Base-by-base conservation (phyloP, 2,113 vertebrate species). In the Lepus americanus region DNA sequence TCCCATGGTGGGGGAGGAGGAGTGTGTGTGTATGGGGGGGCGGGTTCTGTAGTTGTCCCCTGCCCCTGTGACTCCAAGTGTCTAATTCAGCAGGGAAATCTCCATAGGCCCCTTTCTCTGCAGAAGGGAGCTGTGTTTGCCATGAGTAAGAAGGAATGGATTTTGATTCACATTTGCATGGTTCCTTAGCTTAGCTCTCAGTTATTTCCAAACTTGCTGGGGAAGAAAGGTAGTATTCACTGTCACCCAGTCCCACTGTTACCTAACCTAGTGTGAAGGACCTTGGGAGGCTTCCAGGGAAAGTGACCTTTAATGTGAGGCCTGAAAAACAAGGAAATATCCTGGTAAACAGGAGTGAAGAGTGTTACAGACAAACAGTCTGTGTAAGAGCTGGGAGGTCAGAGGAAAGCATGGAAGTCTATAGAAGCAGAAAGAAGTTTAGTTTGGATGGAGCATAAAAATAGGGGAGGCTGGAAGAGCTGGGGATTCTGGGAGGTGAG, bases 251-350 rank as follows among this genome's bases (percentile, higher is more conserved):
- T 53, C 76, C 87, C 22, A 29, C 14, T 36, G 29, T 8, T 79
- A 51, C 16, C 53, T 70, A 49, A 69, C 44, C 7, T 44, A 27
- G 59, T 22, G 0, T 64, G 70, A 72, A 93, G 83, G 36, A 31
- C 81, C 53, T 33, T 74, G 25, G 80, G 83, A 74, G 51, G 8
- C 13, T 94, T 90, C 61, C 76, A n/a, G 33, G 33, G 61, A 59
- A 84, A 87, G 51, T 92, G 77, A 61, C 67, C 63, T 74, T 90
- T 79, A 70, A 76, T 82, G 11, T 78, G 61, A 87, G 59, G 39
- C 1, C 4, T 63, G 64, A 74, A 73, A 94, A 95, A 61, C 44
- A 82, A 25, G 25, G 36, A 85, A 51, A 73, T 61, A 55, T 94
- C 12, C 27, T 51, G 29, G 44, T 23, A 70, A 87, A 87, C n/a